A percentile compares a stretch with the other conserved stretches of the same genome.
Evolutionary conservation across 2,113 vertebrate species (phyloP).

Genomic region (Pipra filicauda): DNA sequence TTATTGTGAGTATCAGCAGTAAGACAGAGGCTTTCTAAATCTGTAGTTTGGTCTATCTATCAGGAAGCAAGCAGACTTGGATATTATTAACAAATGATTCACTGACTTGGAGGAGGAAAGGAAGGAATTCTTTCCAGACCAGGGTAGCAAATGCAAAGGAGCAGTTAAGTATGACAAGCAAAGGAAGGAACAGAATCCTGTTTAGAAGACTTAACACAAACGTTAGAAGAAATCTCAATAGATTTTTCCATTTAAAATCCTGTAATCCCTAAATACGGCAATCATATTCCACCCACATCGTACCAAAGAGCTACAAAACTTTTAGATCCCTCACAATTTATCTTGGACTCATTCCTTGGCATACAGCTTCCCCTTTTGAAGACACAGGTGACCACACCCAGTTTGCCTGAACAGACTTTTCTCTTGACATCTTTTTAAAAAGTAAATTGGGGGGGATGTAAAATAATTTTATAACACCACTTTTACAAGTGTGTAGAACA

Average conservation of each 20-base stretch:
- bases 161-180: background rate
- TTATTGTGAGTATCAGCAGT: background rate
- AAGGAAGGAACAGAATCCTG: background rate
- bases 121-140: background rate
- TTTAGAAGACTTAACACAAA: background rate
- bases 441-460: background rate
- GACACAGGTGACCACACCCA: background rate
- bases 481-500: background rate
- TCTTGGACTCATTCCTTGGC: background rate
- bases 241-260: background rate
- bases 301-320: background rate
- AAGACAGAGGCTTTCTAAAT: background rate
- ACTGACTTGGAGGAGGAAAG: background rate
- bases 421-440: background rate
- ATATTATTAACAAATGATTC: background rate
- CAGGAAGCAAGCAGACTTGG: background rate
- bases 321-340: background rate
- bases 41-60: background rate
- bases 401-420: background rate
- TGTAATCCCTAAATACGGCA: background rate
- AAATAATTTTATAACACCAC: background rate
- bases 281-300: background rate
- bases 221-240: background rate
- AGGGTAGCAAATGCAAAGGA: background rate
- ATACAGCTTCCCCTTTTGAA: background rate